A percentile compares a stretch with the other conserved stretches of the same genome.
These are phyloP conservation scores for Griposia aprilina DNA, from an alignment of 2,888 invertebrate genomes.

Conservation along the genomic window DNA sequence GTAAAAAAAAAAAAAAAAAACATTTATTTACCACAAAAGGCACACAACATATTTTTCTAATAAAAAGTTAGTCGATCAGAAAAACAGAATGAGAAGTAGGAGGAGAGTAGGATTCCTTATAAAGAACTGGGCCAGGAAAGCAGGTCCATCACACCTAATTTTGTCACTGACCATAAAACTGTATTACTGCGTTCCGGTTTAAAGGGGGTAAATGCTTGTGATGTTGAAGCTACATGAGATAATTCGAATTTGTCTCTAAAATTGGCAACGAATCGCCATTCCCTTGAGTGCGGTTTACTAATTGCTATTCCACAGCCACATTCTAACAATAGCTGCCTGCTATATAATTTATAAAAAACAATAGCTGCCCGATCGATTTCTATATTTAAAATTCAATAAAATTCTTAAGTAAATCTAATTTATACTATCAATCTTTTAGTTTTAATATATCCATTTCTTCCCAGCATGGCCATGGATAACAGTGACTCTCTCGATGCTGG, in stretches of 20 bases:
- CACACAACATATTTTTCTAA: background rate
- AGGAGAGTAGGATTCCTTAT: background rate
- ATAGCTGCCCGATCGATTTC: background rate
- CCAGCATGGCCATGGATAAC: conserved; percentile 92
- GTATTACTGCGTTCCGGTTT: background rate
- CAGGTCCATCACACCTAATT: background rate
- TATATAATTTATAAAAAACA: background rate
- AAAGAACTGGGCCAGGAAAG: background rate
- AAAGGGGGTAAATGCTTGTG: background rate
- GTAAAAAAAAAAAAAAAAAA: background rate
- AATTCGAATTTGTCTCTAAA: background rate
- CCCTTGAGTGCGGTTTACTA: background rate
- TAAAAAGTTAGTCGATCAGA: background rate
- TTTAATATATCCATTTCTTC: conserved; percentile 43
- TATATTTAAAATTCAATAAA: background rate
- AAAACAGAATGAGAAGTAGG: background rate
- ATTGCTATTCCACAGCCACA: background rate
- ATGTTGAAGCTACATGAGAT: background rate
- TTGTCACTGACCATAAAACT: background rate
- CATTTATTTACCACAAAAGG: background rate
- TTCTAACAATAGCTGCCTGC: no score
- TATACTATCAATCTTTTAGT: background rate
- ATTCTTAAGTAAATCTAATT: background rate
- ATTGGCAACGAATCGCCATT: background rate
- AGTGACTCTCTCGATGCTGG: conserved; percentile 92